A percentile compares a stretch with the other conserved stretches of the same genome.
phyloP scores from a whole-genome alignment of 30 jellyfish, hydroid and myxozoan genomes.

The Hydractinia echinata region DNA sequence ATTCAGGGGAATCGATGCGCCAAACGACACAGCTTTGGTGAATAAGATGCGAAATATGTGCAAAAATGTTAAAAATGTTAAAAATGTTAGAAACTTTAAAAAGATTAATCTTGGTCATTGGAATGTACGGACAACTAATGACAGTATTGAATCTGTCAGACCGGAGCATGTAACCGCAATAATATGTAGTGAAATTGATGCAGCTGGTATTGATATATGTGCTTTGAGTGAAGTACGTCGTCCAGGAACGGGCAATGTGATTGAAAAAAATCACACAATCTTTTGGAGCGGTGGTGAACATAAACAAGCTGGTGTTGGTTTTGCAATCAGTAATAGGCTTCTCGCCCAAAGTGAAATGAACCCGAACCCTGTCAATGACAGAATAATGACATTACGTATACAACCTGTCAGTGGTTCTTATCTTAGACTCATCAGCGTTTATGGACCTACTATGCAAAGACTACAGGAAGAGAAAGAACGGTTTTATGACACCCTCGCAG shows the following conservation, averaged over 20 bases:
- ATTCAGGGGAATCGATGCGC: no score
- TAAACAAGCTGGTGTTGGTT: slow-evolving; percentile 24
- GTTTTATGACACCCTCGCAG: not conserved
- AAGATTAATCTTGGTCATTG: no score
- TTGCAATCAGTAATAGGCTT: slow-evolving; percentile 11
- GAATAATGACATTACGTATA: no score
- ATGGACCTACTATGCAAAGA: slow-evolving; percentile 1
- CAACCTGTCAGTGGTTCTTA: not conserved
- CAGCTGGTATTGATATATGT: not conserved
- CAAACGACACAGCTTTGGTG: no score
- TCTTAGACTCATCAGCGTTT: slow-evolving; percentile 28
- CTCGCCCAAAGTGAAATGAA: no score
- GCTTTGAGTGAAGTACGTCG: slow-evolving; percentile 39
- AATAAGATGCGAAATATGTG: no score
- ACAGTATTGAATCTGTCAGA: not conserved
- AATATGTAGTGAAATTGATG: not conserved
- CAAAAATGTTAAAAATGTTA: no score
- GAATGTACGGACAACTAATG: no score
- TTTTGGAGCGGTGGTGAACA: slow-evolving; percentile 26
- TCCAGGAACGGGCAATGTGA: slow-evolving; percentile 36
- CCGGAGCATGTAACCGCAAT: slow-evolving; percentile 1
- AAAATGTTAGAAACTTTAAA: no score
- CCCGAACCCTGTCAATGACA: no score
- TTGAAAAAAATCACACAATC: slow-evolving; percentile 30
- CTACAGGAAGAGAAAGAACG: not conserved